These are phyloP conservation scores for Cantharis rustica DNA, from an alignment of 2,888 invertebrate species.

Conservation along the genomic window DNA sequence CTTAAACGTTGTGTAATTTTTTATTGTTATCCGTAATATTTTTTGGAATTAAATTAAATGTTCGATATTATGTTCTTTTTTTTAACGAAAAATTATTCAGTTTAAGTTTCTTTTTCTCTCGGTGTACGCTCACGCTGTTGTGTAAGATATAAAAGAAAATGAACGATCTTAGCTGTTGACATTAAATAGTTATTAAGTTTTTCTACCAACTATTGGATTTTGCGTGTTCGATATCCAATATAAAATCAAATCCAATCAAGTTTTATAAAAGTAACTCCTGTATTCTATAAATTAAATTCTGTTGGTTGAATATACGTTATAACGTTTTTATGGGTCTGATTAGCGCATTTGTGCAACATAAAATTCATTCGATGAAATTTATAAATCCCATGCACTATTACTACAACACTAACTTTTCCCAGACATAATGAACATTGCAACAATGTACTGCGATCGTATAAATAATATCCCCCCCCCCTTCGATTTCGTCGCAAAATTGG, in stretches of 20 bases:
- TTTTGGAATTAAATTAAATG: neutral
- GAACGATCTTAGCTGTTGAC: neutral
- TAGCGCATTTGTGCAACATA: constrained; percentile 14
- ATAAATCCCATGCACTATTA: constrained; percentile 3
- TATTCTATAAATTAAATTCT: neutral
- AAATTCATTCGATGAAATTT: constrained; percentile 21
- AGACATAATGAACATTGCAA: constrained; percentile 23
- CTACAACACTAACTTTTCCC: constrained; percentile 13
- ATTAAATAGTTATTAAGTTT: neutral
- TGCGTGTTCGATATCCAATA: neutral
- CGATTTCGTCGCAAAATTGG: constrained; percentile 36
- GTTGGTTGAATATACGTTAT: neutral
- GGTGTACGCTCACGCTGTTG: neutral
- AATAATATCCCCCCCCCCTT: constrained; percentile 27
- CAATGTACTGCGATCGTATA: constrained; percentile 29
- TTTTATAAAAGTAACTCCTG: neutral
- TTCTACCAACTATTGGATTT: neutral
- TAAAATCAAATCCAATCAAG: neutral
- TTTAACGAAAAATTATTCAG: no score
- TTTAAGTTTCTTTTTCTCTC: neutral
- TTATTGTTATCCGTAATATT: neutral
- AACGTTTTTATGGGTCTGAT: neutral
- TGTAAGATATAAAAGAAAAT: neutral
- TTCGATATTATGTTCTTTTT: neutral
- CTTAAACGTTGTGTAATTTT: neutral